Evolutionary conservation across 2,797 vertebrate genomes (phyloP).

Genomic region (Falco naumanni): DNA sequence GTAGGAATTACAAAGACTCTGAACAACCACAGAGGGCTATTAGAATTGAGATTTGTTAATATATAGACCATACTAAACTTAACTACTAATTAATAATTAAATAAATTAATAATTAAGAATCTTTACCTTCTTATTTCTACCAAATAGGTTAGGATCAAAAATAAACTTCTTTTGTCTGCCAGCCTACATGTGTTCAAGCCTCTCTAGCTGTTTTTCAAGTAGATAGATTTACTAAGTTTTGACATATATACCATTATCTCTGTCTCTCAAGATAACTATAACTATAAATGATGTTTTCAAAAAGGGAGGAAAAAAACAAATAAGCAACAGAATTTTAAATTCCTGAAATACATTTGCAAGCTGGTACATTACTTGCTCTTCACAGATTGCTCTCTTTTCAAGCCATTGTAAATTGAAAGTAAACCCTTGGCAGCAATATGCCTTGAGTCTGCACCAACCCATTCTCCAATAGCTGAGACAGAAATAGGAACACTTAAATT

Average conservation of each 20-base stretch:
- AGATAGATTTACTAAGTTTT: neutral
- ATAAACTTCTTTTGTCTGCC: neutral
- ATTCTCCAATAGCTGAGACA: neutral
- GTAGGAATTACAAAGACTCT: neutral
- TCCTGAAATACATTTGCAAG: neutral
- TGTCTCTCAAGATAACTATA: neutral
- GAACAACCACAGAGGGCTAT: neutral
- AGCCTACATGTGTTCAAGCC: neutral
- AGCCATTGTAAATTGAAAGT: constrained; percentile 19
- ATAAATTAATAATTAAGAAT: neutral
- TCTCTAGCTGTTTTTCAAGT: neutral
- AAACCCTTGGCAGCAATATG: constrained; percentile 23
- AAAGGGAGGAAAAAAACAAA: neutral
- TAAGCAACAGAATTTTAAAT: neutral
- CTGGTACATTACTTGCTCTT: neutral
- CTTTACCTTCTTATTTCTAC: neutral
- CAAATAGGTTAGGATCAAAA: neutral
- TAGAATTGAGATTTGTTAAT: neutral
- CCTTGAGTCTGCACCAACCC: constrained; percentile 30
- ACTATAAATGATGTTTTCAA: neutral
- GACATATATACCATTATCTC: neutral
- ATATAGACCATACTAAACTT: neutral
- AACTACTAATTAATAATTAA: neutral
- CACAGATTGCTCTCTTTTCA: neutral
- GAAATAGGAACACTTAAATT: constrained; percentile 53